Percentiles rank a stretch among this genome's conserved stretches.
phyloP scores from a whole-genome alignment of 2,113 vertebrate species.

The Corythaixoides concolor region DNA sequence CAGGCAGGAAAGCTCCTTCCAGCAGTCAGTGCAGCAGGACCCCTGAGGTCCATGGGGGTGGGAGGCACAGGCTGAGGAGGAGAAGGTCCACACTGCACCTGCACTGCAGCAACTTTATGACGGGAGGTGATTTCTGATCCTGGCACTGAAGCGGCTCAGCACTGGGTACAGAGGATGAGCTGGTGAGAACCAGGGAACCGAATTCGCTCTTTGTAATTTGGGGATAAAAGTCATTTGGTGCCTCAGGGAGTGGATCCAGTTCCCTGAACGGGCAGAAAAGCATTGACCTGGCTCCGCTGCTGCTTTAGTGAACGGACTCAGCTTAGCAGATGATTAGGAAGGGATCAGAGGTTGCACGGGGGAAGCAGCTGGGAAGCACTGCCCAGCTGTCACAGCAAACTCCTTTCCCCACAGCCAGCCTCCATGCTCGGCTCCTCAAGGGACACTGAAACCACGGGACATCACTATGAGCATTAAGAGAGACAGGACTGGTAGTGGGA shows the following conservation, averaged over 20 bases:
- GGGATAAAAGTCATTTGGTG: neutral
- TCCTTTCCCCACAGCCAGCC: neutral
- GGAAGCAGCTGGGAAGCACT: neutral
- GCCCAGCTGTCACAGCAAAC: neutral
- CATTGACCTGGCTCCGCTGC: neutral
- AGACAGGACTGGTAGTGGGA: neutral
- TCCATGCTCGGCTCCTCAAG: neutral
- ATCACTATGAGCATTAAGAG: neutral
- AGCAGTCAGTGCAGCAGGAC: neutral
- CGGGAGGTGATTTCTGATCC: neutral
- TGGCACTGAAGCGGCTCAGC: neutral
- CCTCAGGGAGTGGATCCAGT: neutral
- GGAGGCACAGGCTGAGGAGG: neutral
- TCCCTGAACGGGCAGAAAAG: neutral
- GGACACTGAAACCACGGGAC: neutral
- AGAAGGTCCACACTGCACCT: fast-evolving
- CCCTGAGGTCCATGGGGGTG: too few relatives aligned
- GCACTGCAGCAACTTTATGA: neutral
- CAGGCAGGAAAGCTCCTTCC: neutral
- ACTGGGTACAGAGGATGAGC: neutral
- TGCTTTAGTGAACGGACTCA: neutral
- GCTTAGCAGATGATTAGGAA: neutral
- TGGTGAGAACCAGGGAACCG: neutral
- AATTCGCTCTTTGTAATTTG: neutral
- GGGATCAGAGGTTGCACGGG: neutral